Percentiles rank a stretch among this genome's conserved stretches.
These are phyloP conservation scores for Chrysoperla carnea DNA, from an alignment of 1,140 invertebrate species.

Conservation along the genomic window DNA sequence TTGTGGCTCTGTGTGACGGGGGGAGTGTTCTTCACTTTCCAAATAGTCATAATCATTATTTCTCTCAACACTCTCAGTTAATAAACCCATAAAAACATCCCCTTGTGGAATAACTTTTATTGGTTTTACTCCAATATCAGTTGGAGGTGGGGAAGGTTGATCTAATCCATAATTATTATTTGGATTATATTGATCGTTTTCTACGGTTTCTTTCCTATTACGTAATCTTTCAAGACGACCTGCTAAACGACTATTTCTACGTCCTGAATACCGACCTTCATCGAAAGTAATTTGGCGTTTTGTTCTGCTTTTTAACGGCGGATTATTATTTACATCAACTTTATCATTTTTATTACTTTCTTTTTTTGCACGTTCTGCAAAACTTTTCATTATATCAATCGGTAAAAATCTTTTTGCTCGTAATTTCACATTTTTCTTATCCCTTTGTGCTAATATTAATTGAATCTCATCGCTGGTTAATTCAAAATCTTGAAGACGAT, in stretches of 20 bases:
- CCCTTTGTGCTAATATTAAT: constrained; percentile 12
- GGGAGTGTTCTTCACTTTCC: not conserved
- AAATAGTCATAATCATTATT: not conserved
- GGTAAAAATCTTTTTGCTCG: not conserved
- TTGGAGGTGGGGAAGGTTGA: not conserved
- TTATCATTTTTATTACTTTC: not conserved
- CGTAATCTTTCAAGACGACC: not conserved
- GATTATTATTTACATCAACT: not conserved
- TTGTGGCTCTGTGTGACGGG: no score
- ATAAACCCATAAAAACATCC: not conserved
- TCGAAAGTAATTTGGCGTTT: not conserved
- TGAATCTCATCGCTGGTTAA: constrained; percentile 13
- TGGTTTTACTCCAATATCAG: not conserved
- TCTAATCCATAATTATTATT: not conserved
- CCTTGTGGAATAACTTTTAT: not conserved
- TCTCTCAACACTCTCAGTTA: not conserved
- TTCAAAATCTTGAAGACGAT: constrained; percentile 6
- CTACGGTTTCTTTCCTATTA: not conserved
- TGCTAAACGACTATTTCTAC: not conserved
- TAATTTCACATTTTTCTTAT: constrained; percentile 9
- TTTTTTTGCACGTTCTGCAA: not conserved
- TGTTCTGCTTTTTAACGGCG: not conserved
- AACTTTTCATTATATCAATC: not conserved
- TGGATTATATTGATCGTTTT: not conserved
- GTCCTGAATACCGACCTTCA: not conserved